A percentile compares a stretch with the other conserved stretches of the same genome.
Evolutionary conservation across 2,113 vertebrate genomes (phyloP).

Genomic region (Varanus salvator): DNA sequence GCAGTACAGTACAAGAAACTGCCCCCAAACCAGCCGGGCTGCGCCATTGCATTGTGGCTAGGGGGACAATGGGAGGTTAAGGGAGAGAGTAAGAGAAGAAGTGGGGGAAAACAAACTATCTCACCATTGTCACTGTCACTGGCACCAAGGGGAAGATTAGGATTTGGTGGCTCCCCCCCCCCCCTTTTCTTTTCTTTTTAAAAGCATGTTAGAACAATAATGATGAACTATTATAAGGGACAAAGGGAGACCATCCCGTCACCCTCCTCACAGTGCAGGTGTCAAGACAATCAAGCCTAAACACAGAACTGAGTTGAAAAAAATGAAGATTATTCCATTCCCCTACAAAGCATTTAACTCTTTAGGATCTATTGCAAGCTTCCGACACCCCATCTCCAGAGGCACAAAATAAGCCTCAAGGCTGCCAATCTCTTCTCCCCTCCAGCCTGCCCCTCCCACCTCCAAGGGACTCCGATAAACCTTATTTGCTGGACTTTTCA

Average conservation of each 20-base stretch:
- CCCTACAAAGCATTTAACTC: constrained; percentile 76
- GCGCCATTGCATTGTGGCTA: constrained; percentile 72
- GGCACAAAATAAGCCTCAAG: background rate
- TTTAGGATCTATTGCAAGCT: constrained; percentile 59
- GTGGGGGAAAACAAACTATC: constrained; percentile 74
- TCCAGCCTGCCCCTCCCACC: background rate
- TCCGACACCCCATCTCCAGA: background rate
- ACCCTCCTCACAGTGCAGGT: constrained; percentile 75
- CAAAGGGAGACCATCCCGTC: constrained; percentile 76
- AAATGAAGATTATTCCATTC: constrained; percentile 74
- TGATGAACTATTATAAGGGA: constrained; percentile 80
- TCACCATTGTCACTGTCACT: constrained; percentile 70
- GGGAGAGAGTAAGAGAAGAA: constrained; percentile 65
- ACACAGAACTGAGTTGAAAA: constrained; percentile 64
- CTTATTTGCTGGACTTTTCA: background rate
- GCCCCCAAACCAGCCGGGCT: constrained; percentile 66
- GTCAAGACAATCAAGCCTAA: constrained; percentile 73
- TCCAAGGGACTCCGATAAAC: background rate
- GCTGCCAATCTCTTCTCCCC: background rate
- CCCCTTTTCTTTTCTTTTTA: constrained; percentile 57
- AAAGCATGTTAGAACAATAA: constrained; percentile 80
- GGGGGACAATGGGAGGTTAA: constrained; percentile 79
- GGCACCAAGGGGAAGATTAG: constrained; percentile 80
- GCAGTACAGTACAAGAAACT: constrained; percentile 81
- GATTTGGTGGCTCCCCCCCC: constrained; percentile 44